Conservation (phyloP, 2,888 invertebrate genomes). For the Melitaea athalia region DNA sequence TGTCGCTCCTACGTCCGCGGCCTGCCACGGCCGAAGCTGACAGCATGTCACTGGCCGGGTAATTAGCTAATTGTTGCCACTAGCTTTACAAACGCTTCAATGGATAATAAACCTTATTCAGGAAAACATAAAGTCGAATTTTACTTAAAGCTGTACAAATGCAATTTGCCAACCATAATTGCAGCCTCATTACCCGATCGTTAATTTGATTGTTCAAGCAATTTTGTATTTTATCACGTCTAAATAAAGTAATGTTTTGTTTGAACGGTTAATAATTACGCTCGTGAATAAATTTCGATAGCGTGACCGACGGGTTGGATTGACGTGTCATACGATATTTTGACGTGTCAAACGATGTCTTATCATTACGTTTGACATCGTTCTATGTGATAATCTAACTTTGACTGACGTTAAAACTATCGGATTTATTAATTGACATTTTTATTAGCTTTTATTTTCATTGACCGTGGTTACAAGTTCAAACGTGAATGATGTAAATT, state of each 20-base stretch:
- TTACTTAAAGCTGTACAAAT: slow-evolving; percentile 18
- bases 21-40: slow-evolving; percentile 56
- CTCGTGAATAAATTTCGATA: slow-evolving; percentile 20
- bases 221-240: slow-evolving; percentile 29
- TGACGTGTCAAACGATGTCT: slow-evolving; percentile 48
- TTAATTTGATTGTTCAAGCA: slow-evolving; percentile 42
- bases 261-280: background rate
- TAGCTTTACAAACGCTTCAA: slow-evolving; percentile 19
- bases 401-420: slow-evolving; percentile 52
- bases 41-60: slow-evolving; percentile 56
- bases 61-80: slow-evolving; percentile 70
- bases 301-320: slow-evolving; percentile 37
- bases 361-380: slow-evolving; percentile 51
- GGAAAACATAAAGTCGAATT: slow-evolving; percentile 8
- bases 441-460: slow-evolving; percentile 12
- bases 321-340: slow-evolving; percentile 46
- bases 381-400: slow-evolving; percentile 62
- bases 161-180: slow-evolving; percentile 47
- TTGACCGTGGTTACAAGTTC: background rate
- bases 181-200: slow-evolving; percentile 55
- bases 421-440: slow-evolving; percentile 32
- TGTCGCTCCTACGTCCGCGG: slow-evolving; percentile 53
- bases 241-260: slow-evolving; percentile 12
- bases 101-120: slow-evolving; percentile 25
- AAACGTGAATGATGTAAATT: background rate